These are phyloP conservation scores for Arvicanthis niloticus DNA, from an alignment of 2,113 vertebrate species.

Conservation along the genomic window DNA sequence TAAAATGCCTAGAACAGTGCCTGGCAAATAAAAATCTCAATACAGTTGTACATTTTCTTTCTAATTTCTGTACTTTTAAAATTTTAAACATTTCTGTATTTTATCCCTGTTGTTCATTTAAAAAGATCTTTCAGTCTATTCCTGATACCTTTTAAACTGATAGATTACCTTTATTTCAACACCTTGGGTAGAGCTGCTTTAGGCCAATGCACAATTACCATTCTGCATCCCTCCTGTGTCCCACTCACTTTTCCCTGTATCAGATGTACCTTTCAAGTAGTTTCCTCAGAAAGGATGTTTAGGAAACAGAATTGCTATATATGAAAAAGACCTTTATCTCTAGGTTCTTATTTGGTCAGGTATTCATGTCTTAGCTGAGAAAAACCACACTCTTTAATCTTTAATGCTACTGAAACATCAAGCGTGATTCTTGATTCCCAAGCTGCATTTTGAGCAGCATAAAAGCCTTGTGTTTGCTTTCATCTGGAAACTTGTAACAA, in stretches of 20 bases:
- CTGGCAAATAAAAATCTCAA: not conserved
- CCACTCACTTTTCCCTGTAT: not conserved
- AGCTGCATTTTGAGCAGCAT: not conserved
- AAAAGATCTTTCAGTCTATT: not conserved
- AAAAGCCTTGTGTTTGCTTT: not conserved
- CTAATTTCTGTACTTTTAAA: not conserved
- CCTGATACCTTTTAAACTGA: slow-evolving; percentile 22
- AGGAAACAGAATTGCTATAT: not conserved
- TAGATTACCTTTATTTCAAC: not conserved
- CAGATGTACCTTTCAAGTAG: slow-evolving; percentile 24
- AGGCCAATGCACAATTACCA: not conserved
- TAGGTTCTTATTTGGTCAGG: not conserved
- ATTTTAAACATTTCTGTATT: not conserved
- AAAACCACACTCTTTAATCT: not conserved
- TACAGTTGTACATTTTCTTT: slow-evolving; percentile 8
- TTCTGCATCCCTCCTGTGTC: not conserved
- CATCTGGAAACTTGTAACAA: not conserved
- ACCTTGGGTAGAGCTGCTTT: not conserved
- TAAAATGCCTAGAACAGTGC: not conserved
- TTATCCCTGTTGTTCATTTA: not conserved
- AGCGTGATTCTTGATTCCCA: slow-evolving; percentile 31
- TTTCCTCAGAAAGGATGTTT: slow-evolving; percentile 26
- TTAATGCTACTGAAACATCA: not conserved
- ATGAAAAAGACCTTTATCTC: slow-evolving; percentile 35
- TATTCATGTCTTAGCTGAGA: not conserved